Evolutionary conservation across 2,797 vertebrate species (phyloP).

Genomic region (Acanthurus lineatus): DNA sequence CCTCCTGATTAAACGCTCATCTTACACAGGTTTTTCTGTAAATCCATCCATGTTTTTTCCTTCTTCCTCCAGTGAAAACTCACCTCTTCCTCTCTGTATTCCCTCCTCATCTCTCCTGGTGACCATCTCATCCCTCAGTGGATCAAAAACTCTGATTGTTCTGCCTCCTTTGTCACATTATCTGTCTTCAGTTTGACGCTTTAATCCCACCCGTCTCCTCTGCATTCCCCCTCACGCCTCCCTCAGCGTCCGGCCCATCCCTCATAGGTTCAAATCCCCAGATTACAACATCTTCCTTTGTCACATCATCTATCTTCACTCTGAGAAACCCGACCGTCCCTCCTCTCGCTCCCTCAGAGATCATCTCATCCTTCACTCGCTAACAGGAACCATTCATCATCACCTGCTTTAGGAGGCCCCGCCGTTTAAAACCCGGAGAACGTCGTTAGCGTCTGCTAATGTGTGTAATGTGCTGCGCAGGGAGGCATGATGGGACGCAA

Average conservation of each 20-base stretch:
- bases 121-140: slow-evolving; percentile 14
- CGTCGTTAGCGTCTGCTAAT: slow-evolving; percentile 65
- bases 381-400: slow-evolving; percentile 70
- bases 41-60: neutral
- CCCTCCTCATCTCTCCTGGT: neutral
- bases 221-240: slow-evolving; percentile 33
- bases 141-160: slow-evolving; percentile 36
- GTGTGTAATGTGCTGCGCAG: slow-evolving; percentile 49
- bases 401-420: slow-evolving; percentile 26
- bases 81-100: slow-evolving; percentile 3
- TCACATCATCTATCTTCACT: slow-evolving; percentile 66
- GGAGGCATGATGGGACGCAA: slow-evolving; percentile 30
- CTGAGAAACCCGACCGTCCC: slow-evolving; percentile 30
- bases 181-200: slow-evolving; percentile 37
- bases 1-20: too few species aligned
- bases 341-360: slow-evolving; percentile 35
- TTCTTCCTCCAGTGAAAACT: neutral
- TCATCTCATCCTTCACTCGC: slow-evolving; percentile 66
- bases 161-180: slow-evolving; percentile 38
- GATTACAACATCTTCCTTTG: slow-evolving; percentile 45
- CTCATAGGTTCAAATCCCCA: slow-evolving; percentile 59
- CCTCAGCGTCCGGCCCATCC: slow-evolving; percentile 16
- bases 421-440: slow-evolving; percentile 31
- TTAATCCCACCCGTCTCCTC: slow-evolving; percentile 46
- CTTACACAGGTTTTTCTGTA: neutral